A percentile compares a stretch with the other conserved stretches of the same genome.
These are phyloP conservation scores for Aphrocallistes beatrix DNA, from an alignment of 37 sponge, comb jelly and placozoan genomes.

Conservation along the genomic window DNA sequence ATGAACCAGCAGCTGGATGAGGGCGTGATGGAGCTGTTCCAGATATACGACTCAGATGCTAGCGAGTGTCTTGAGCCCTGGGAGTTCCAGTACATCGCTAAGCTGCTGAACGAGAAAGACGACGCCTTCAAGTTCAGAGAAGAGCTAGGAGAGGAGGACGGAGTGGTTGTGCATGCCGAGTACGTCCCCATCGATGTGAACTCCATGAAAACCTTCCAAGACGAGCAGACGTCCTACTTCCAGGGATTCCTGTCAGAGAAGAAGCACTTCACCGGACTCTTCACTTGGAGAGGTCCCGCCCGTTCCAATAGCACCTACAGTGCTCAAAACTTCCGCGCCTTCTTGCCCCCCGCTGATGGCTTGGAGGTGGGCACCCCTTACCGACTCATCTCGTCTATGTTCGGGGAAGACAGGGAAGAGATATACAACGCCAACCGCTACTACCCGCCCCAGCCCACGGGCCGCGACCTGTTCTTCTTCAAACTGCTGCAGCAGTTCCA, in stretches of 20 bases:
- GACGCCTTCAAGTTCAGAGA: background rate
- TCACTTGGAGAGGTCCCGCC: background rate
- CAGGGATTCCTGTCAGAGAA: background rate
- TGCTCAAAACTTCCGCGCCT: slow-evolving; percentile 38
- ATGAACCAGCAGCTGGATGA: background rate
- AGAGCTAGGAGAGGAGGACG: background rate
- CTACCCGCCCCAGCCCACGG: slow-evolving; percentile 34
- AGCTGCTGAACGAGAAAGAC: background rate
- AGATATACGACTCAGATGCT: slow-evolving; percentile 36
- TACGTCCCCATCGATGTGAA: background rate
- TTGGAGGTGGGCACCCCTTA: slow-evolving; percentile 39
- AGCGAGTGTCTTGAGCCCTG: slow-evolving; percentile 51
- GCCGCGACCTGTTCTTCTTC: slow-evolving; percentile 33
- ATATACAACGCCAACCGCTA: slow-evolving; percentile 31
- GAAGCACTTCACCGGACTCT: background rate
- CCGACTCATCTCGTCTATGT: slow-evolving; percentile 29
- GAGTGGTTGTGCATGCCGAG: background rate
- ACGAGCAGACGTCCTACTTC: background rate
- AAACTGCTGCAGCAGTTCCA: slow-evolving; percentile 64
- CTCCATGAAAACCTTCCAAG: slow-evolving; percentile 11
- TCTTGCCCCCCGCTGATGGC: slow-evolving; percentile 34
- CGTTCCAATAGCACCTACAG: background rate
- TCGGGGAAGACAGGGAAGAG: background rate
- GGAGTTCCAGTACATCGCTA: slow-evolving; percentile 36
- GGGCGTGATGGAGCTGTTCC: slow-evolving; percentile 42